Evolutionary conservation across 2,113 vertebrate species (phyloP).

Genomic region (Salminus brasiliensis): DNA sequence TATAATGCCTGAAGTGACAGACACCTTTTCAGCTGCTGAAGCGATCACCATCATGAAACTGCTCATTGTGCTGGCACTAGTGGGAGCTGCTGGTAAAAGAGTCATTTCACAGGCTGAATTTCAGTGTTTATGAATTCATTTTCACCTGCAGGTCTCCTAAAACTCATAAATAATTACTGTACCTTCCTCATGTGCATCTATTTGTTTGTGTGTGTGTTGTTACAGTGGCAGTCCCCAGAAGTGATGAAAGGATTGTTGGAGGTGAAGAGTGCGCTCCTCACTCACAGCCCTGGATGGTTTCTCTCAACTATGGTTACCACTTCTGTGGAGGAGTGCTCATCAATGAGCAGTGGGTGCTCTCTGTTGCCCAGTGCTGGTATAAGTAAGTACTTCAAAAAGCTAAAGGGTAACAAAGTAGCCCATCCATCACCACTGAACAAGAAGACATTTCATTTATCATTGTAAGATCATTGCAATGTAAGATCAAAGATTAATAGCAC

Average conservation of each 20-base stretch:
- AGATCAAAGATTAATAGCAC: too few species aligned
- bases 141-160: too few species aligned
- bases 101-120: neutral
- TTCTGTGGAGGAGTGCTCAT: slow-evolving; percentile 76
- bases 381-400: slow-evolving; percentile 65
- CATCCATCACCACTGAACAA: slow-evolving; percentile 1
- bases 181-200: neutral
- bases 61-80: slow-evolving; percentile 67
- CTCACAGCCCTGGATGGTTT: slow-evolving; percentile 72
- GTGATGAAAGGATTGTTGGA: slow-evolving; percentile 68
- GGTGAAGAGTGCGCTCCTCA: slow-evolving; percentile 63
- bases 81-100: slow-evolving; percentile 70
- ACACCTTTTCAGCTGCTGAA: neutral
- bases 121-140: neutral
- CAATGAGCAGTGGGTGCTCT: slow-evolving; percentile 71
- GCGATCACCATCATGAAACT: slow-evolving; percentile 61
- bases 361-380: slow-evolving; percentile 77
- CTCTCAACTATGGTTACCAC: slow-evolving; percentile 74
- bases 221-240: slow-evolving; percentile 64
- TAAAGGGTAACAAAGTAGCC: neutral
- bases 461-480: too few species aligned
- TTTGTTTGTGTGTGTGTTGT: neutral
- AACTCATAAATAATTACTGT: too few species aligned
- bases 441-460: neutral
- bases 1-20: neutral